Evolutionary conservation across 2,888 invertebrate species (phyloP).

Genomic region (Plebejus melissa): DNA sequence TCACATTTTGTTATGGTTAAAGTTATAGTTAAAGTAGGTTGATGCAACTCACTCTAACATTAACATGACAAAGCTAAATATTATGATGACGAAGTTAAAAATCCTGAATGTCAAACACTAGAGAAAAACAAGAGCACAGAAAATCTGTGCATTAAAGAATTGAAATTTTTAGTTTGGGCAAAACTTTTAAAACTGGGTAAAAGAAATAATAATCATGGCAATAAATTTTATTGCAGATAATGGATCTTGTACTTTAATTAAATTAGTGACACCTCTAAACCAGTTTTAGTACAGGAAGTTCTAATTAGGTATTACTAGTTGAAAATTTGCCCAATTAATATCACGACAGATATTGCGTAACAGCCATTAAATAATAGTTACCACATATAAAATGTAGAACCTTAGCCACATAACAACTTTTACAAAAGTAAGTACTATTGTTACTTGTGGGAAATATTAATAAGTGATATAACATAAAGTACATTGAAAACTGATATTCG

Average conservation of each 20-base stretch:
- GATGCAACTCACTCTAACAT: no score
- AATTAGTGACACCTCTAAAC: neutral
- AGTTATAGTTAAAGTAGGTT: no score
- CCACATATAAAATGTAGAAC: slow-evolving; percentile 9
- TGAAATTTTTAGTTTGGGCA: neutral
- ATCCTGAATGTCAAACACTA: no score
- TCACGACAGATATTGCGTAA: neutral
- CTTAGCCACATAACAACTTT: neutral
- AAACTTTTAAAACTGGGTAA: neutral
- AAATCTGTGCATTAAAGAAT: no score
- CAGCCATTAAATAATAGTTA: neutral
- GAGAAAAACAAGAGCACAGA: no score
- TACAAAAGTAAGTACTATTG: neutral
- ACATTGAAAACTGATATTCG: no score
- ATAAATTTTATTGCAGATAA: neutral
- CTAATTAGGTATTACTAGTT: neutral
- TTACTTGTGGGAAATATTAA: neutral
- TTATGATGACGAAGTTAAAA: no score
- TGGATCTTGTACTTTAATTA: neutral
- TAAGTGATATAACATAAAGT: neutral
- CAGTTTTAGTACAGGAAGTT: neutral
- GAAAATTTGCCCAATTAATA: neutral
- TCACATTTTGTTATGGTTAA: no score
- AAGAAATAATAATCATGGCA: neutral
- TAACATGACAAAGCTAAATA: no score